Conservation (phyloP, 37 sponge, comb jelly and placozoan genomes). For the Hexactinellida sp. region DNA sequence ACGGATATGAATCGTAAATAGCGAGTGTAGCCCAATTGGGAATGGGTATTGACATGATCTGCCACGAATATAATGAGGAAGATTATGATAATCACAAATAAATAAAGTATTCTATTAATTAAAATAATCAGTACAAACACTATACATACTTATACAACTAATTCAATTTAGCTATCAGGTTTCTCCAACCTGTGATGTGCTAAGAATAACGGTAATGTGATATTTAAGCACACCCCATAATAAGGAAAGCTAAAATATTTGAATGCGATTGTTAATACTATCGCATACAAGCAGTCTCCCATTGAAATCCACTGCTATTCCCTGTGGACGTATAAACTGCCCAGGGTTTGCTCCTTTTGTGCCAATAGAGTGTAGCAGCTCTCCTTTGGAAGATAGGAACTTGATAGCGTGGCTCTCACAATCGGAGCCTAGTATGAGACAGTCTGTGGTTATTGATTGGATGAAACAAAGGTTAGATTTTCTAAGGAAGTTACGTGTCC, state of each 20-base stretch:
- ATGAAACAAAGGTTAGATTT: constrained; percentile 3
- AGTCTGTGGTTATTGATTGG: not conserved
- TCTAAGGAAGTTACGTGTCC: not conserved
- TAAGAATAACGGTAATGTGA: not conserved
- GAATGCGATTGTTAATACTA: constrained; percentile 17
- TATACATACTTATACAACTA: not conserved
- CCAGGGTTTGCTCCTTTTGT: not conserved
- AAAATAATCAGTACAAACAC: not conserved
- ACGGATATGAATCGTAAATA: not conserved
- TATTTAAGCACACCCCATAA: not conserved
- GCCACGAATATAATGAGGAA: not conserved
- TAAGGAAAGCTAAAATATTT: not conserved
- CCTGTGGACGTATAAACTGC: constrained; percentile 4
- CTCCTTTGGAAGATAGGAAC: not conserved
- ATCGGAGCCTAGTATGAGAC: not conserved
- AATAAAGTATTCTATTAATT: not conserved
- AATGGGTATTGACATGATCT: not conserved
- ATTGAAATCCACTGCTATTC: not conserved
- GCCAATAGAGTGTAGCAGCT: not conserved
- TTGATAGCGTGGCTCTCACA: not conserved
- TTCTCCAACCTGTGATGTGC: not conserved
- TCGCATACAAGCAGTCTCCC: constrained; percentile 14
- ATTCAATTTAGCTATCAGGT: not conserved
- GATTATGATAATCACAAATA: not conserved
- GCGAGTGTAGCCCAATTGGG: not conserved